Conservation (phyloP, 2,888 invertebrate genomes). For the Apomyelois bistriatella region DNA sequence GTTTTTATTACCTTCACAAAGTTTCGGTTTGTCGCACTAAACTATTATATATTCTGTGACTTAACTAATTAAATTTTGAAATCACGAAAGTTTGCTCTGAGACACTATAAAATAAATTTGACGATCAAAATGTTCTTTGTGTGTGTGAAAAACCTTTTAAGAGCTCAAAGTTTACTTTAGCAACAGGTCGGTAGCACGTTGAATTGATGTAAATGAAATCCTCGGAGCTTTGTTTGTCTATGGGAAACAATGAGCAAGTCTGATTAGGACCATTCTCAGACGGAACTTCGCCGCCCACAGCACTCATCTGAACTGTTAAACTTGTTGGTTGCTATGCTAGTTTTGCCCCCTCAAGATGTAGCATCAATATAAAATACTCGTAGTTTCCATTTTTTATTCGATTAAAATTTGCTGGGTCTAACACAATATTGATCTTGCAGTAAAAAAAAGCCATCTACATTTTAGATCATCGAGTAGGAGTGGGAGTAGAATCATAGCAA, state of each 20-base stretch:
- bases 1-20: slow-evolving; percentile 23
- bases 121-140: slow-evolving; percentile 24
- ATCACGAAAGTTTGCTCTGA: slow-evolving; percentile 10
- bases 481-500: no score
- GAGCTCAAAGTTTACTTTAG: slow-evolving; percentile 31
- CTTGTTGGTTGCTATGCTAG: slow-evolving; percentile 8
- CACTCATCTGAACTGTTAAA: slow-evolving; percentile 32
- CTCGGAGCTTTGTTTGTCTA: slow-evolving; percentile 47
- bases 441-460: no score
- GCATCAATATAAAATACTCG: no score
- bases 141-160: slow-evolving; percentile 29
- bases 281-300: slow-evolving; percentile 30
- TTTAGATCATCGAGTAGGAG: no score
- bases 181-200: slow-evolving; percentile 29
- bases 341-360: no score
- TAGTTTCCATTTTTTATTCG: no score
- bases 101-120: slow-evolving; percentile 30
- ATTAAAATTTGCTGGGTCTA: no score
- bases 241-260: slow-evolving; percentile 50
- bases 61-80: slow-evolving; percentile 26
- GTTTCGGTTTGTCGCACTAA: slow-evolving; percentile 34
- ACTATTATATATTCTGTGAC: no score
- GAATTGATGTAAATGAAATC: slow-evolving; percentile 55
- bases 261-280: slow-evolving; percentile 41
- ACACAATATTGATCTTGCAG: no score